Conservation (phyloP, 2,113 vertebrate species). For the Boulengerochromis microlepis region DNA sequence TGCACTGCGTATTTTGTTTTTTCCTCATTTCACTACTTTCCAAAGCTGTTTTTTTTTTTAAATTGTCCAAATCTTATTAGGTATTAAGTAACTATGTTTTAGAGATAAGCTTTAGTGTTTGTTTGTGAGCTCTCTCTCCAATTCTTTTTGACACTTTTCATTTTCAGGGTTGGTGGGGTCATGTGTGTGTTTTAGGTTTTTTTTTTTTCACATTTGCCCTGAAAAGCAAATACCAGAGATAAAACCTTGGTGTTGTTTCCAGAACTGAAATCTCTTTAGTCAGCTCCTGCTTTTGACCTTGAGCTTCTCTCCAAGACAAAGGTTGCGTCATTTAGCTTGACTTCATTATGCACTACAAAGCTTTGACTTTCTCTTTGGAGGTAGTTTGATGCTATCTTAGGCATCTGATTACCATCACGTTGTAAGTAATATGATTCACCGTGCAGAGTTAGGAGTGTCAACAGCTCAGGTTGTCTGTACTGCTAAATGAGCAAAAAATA, state of each 20-base stretch:
- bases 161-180: background rate
- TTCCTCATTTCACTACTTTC: background rate
- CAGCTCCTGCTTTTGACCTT: slow-evolving; percentile 16
- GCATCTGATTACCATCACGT: slow-evolving; percentile 2
- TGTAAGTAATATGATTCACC: slow-evolving; percentile 7
- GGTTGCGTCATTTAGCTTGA: background rate
- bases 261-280: slow-evolving; percentile 6
- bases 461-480: slow-evolving; percentile 23
- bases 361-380: slow-evolving; percentile 9
- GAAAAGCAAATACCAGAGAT: background rate
- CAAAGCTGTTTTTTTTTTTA: background rate
- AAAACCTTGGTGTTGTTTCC: background rate
- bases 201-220: background rate
- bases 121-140: background rate
- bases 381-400: background rate
- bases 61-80: background rate
- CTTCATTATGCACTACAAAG: background rate
- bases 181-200: fast-evolving
- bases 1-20: background rate
- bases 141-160: background rate
- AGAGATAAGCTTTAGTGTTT: background rate
- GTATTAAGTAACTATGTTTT: background rate
- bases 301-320: background rate
- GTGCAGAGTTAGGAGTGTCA: background rate
- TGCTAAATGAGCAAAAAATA: background rate